Conservation (phyloP, 2,797 vertebrate genomes). For the Halcyon badia region DNA sequence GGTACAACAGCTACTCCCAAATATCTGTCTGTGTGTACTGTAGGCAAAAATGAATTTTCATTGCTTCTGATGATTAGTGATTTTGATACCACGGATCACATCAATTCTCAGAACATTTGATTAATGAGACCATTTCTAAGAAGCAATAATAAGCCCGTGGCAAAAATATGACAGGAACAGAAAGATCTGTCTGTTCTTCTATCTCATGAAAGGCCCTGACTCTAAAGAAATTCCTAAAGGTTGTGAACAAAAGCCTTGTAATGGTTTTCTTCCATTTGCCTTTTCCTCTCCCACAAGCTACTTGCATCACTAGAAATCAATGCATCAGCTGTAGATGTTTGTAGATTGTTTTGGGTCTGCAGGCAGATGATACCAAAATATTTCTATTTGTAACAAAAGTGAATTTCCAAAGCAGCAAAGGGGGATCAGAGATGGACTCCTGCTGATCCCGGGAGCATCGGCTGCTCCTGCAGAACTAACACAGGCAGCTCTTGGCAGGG, state of each 20-base stretch:
- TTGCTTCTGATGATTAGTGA: conserved; percentile 25
- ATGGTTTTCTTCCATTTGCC: background rate
- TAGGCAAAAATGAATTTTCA: background rate
- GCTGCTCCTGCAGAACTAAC: rapidly evolving
- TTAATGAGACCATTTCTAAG: conserved; percentile 45
- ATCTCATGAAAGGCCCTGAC: background rate
- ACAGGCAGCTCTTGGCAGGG: background rate
- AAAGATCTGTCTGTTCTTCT: background rate
- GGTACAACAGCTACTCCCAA: background rate
- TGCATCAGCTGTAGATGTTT: background rate
- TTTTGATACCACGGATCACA: conserved; percentile 29
- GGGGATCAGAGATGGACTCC: rapidly evolving
- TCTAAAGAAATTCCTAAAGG: background rate
- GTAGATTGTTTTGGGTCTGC: background rate
- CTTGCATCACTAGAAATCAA: background rate
- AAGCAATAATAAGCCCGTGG: conserved; percentile 41
- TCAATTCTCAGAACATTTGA: conserved; percentile 34
- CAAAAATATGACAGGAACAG: conserved; percentile 7
- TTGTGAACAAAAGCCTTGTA: background rate
- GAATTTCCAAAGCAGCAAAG: background rate
- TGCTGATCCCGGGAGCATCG: background rate
- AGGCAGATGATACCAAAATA: background rate
- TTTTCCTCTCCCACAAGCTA: background rate
- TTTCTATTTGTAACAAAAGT: background rate
- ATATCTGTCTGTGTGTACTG: background rate